Evolutionary conservation across 2,113 vertebrate species (phyloP), one percentile per base, ranked within the genome.

Genomic region (Rhadina sibilatrix): DNA sequence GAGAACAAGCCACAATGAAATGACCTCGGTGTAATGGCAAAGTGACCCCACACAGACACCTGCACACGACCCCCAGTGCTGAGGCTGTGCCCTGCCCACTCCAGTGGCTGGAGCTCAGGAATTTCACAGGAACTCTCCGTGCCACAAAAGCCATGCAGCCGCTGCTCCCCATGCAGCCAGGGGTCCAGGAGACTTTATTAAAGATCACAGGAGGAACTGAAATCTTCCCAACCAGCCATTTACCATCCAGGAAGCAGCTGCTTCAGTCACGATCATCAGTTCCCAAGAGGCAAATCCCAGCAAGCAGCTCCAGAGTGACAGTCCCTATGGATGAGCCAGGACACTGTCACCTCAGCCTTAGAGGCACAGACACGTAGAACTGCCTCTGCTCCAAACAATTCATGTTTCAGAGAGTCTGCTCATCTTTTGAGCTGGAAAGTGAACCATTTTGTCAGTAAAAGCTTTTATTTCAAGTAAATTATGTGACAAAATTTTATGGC

Each of bases 381-480:
- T 25, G 15, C 59, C n/a, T 49, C n/a, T 35, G 42, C 56, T 61
- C 44, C 22, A 7, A 57, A n/a, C 9, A 57, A 21, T 11, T 65
- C 11, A 2, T 18, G 16, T 17, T 5, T 40, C 25, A 91, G 17
- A 87, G 21, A 49, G 33, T 27, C 75, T 52, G 37, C 23, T 24
- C 46, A 42, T 40, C 57, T 68, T 75, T 47, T 21, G 40, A 79
- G n/a, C 30, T 49, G 28, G 19, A 33, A 72, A 90, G 8, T 49
- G 20, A 92, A 77, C 37, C 6, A 5, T 24, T 78, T 40, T 37
- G 20, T 42, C 59, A 95, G 37, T 20, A 66, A 79, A 68, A 93
- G 56, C 35, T 90, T 84, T 91, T 84, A 87, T 85, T 93, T n/a
- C 46, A 93, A 68, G 72, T 42, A 63, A 86, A 78, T 75, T 28